Base-by-base conservation (phyloP, 2,113 vertebrate genomes). In the Apistogramma diplotaenia region DNA sequence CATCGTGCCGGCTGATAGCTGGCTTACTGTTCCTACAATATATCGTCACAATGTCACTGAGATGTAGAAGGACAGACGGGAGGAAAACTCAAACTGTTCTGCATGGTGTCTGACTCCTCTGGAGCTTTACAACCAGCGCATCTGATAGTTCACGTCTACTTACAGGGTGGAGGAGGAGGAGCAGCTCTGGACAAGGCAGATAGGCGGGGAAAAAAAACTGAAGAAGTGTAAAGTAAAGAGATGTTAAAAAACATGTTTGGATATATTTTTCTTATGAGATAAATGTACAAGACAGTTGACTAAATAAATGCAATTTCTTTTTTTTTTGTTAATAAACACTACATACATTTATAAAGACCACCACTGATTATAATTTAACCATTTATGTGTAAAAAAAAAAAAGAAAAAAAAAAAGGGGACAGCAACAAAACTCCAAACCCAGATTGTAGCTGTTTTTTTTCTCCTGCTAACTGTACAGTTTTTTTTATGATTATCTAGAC, bases 341-440 rank as follows among this genome's bases (percentile, higher is more conserved):
- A 95, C 93, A 91, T 96, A 97, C 96, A 97, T 95, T 96, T 96
- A 96, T 94, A 96, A 93, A 96, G 95, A 97, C 94, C 96, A 95
- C 95, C 93, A 94, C 94, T 95, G 96, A 96, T 97, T 97, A 97
- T 95, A 95, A 96, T 96, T 96, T 95, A 97, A 93, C 94, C 94
- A 90, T 95, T 93, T 93, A 84, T 94, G 93, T 96, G 95, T 19
- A 37, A 23, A 93, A 96, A 96, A 95, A 96, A 40, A 40, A 40
- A 0, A 21, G 19, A 37, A n/a, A 1, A 61, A 61, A 37, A 60
- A 35, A 95, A 96, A 40, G 9, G 25, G 49, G 88, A 89, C 84
- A 78, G 93, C 95, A 93, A 96, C 95, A 96, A 95, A 95, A 91
- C 93, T 95, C 74, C 84, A 93, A 95, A 94, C 92, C 93, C 92